A percentile compares a stretch with the other conserved stretches of the same genome.
Conservation (phyloP, 2,797 vertebrate species). For the Myotis myotis region DNA sequence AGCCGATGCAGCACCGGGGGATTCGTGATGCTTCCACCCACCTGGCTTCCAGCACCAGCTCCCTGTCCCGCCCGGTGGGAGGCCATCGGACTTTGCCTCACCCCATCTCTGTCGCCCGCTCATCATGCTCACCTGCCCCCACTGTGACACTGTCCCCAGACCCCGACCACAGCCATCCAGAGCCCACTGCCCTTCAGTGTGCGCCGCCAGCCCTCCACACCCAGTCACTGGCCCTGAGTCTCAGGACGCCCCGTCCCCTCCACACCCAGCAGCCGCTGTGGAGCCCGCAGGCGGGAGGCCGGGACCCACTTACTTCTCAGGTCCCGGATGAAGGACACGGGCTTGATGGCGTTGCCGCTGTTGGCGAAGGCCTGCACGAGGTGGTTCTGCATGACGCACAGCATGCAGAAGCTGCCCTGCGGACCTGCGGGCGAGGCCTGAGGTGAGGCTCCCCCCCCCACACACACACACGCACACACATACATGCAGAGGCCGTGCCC, state of each 20-base stretch:
- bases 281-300: rapidly evolving
- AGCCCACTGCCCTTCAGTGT: too few species aligned
- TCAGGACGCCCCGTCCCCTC: background rate
- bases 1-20: rapidly evolving
- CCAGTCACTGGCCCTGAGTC: rapidly evolving
- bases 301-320: slow-evolving; percentile 91
- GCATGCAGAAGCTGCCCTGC: slow-evolving; percentile 96
- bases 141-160: background rate
- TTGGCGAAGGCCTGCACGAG: slow-evolving; percentile 96
- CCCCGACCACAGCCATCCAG: too few species aligned
- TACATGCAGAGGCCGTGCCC: too few species aligned
- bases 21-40: rapidly evolving
- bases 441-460: background rate
- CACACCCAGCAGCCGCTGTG: rapidly evolving
- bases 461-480: too few species aligned
- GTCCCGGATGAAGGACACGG: slow-evolving; percentile 95
- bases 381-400: slow-evolving; percentile 98
- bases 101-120: background rate
- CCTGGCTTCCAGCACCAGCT: background rate
- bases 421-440: slow-evolving; percentile 85
- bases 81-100: background rate
- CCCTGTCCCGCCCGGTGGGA: background rate
- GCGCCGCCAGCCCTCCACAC: rapidly evolving
- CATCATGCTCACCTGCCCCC: background rate
- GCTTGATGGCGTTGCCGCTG: slow-evolving; percentile 95